These are phyloP conservation scores for Hydropsyche betteni DNA, from an alignment of 2,888 invertebrate genomes.

Conservation along the genomic window DNA sequence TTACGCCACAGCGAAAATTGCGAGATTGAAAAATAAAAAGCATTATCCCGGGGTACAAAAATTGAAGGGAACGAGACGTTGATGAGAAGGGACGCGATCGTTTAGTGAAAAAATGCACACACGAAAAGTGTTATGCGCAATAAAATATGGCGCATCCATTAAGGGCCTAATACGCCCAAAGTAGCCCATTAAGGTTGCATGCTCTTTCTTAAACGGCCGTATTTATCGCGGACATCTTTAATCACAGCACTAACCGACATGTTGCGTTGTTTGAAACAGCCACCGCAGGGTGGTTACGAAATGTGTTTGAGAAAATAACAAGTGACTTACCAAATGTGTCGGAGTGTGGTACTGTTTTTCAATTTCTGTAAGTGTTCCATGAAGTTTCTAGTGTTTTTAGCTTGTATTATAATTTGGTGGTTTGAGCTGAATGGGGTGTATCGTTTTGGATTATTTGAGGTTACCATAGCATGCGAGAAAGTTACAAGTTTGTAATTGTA, in stretches of 20 bases:
- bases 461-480: no score
- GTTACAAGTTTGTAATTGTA: no score
- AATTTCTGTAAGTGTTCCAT: no score
- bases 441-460: no score
- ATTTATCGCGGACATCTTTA: conserved; percentile 38
- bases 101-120: conserved; percentile 35
- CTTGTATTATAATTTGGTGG: no score
- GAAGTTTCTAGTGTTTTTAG: no score
- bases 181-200: conserved; percentile 41
- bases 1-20: no score
- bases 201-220: conserved; percentile 37
- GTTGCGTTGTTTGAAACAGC: neutral
- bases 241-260: conserved; percentile 20
- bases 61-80: conserved; percentile 9
- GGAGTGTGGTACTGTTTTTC: no score
- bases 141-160: conserved; percentile 36
- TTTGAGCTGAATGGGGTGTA: no score
- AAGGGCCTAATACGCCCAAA: conserved; percentile 37
- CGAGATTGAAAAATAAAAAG: no score
- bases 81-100: conserved; percentile 24
- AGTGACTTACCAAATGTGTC: no score
- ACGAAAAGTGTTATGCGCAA: conserved; percentile 34
- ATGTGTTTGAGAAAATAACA: neutral
- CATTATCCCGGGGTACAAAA: no score
- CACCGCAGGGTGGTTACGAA: neutral